Conservation (phyloP, 2,113 vertebrate genomes). For the Prunella fulvescens region DNA sequence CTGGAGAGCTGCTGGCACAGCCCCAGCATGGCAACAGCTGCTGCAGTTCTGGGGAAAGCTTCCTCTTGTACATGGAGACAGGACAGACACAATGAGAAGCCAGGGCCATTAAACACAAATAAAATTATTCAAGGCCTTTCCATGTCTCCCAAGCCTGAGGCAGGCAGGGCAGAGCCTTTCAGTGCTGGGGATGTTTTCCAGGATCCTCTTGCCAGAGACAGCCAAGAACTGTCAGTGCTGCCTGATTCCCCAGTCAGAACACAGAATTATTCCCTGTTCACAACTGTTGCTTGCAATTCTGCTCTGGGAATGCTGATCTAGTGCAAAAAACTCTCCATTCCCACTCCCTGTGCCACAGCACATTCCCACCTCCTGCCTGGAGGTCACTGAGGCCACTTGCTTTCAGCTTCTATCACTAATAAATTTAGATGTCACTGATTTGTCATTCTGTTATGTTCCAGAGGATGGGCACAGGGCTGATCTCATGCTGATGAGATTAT, state of each 20-base stretch:
- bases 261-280: background rate
- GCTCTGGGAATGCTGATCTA: background rate
- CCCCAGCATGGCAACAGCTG: background rate
- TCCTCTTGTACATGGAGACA: background rate
- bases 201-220: background rate
- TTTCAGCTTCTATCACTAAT: fast-evolving
- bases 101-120: background rate
- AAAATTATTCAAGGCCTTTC: background rate
- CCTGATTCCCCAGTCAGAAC: background rate
- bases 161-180: background rate
- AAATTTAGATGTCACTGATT: background rate
- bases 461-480: background rate
- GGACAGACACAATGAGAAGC: background rate
- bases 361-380: background rate
- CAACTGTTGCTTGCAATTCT: background rate
- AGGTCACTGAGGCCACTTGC: background rate
- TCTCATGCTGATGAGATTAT: background rate
- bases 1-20: background rate
- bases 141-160: fast-evolving
- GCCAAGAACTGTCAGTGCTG: background rate
- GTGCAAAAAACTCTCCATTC: background rate
- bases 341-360: background rate
- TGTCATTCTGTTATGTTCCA: background rate
- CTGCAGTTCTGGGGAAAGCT: background rate
- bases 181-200: background rate